Evolutionary conservation across 2,888 invertebrate species (phyloP).

Genomic region (Callimorpha dominula): DNA sequence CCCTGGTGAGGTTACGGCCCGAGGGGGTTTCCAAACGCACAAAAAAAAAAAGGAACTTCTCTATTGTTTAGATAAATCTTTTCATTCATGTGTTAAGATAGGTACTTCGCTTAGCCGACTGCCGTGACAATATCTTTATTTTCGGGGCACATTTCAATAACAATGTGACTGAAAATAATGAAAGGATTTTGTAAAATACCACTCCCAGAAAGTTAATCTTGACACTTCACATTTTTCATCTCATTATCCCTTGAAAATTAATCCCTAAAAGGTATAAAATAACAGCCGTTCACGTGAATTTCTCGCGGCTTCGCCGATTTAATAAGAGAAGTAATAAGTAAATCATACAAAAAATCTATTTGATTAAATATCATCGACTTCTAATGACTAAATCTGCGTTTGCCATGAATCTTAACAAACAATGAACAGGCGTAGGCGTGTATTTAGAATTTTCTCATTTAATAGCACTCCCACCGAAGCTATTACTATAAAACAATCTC

Average conservation of each 20-base stretch:
- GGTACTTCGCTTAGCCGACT: not conserved
- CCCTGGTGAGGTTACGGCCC: too few relatives aligned
- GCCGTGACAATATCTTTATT: not conserved
- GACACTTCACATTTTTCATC: not conserved
- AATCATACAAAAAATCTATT: not conserved
- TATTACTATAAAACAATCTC: constrained; percentile 36
- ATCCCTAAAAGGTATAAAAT: constrained; percentile 2
- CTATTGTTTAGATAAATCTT: not conserved
- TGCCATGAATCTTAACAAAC: constrained; percentile 1
- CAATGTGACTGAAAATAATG: not conserved
- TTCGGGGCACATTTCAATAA: not conserved
- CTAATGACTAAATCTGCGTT: not conserved
- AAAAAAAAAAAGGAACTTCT: not conserved
- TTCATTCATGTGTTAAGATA: not conserved
- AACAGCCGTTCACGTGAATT: not conserved
- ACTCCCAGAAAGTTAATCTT: not conserved
- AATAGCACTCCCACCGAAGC: constrained; percentile 22
- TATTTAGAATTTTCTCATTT: constrained; percentile 24
- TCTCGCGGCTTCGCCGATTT: not conserved
- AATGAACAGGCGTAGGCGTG: not conserved
- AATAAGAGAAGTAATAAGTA: not conserved
- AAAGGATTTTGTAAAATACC: not conserved
- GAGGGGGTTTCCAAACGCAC: too few relatives aligned
- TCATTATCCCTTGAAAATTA: constrained; percentile 2
- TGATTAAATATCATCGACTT: not conserved